These are phyloP conservation scores for Pemphigus obesinymphae DNA, from an alignment of 1,140 invertebrate genomes.

Conservation along the genomic window DNA sequence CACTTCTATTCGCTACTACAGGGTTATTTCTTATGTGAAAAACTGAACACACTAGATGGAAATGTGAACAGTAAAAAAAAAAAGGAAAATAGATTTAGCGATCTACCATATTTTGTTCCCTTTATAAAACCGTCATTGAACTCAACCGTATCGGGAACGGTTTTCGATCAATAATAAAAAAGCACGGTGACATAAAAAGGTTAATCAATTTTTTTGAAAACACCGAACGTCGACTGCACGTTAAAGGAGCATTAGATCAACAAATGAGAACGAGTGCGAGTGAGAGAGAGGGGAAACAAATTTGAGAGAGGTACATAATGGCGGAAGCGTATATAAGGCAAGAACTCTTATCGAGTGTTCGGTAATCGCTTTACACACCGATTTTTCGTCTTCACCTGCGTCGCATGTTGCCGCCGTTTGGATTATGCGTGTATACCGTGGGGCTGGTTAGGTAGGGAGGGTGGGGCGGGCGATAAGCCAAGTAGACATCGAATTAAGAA, in stretches of 20 bases:
- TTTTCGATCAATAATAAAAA: background rate
- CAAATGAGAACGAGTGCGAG: too few relatives aligned
- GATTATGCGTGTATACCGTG: background rate
- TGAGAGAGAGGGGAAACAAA: background rate
- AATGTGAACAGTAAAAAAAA: too few relatives aligned
- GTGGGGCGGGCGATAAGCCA: conserved; percentile 31
- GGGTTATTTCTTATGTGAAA: too few relatives aligned
- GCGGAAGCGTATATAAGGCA: background rate
- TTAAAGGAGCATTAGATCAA: background rate
- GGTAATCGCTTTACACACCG: conserved; percentile 28
- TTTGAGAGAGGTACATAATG: background rate
- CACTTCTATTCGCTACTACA: too few relatives aligned
- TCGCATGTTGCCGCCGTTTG: background rate
- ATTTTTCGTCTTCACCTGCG: background rate
- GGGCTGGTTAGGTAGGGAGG: background rate
- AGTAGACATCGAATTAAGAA: conserved; percentile 40
- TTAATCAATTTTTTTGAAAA: background rate
- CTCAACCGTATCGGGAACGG: too few relatives aligned
- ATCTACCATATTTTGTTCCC: too few relatives aligned
- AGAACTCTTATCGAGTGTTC: conserved; percentile 26
- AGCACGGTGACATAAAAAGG: background rate
- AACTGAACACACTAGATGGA: too few relatives aligned
- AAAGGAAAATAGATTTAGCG: too few relatives aligned
- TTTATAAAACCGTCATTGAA: too few relatives aligned
- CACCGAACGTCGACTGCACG: background rate